Conservation (phyloP, 1,140 invertebrate species). For the Antheraea mylitta region DNA sequence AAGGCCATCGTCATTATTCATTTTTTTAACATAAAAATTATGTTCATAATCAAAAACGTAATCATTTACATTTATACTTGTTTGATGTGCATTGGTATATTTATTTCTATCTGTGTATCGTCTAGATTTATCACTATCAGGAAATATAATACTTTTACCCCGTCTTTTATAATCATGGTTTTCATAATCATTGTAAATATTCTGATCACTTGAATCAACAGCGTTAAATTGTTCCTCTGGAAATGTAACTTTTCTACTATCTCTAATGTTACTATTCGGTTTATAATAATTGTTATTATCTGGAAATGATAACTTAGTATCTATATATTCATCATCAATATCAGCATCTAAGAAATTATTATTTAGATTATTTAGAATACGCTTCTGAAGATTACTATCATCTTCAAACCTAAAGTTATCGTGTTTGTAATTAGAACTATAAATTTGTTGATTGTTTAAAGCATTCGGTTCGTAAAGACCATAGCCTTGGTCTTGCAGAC, state of each 20-base stretch:
- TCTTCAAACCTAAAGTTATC: constrained; percentile 19
- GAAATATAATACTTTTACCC: constrained; percentile 36
- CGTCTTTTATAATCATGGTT: constrained; percentile 32
- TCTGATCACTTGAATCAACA: constrained; percentile 11
- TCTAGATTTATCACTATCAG: constrained; percentile 17
- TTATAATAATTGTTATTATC: constrained; percentile 17
- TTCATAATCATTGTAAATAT: constrained; percentile 19
- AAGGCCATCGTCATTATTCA: constrained; percentile 27
- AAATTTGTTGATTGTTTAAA: background rate
- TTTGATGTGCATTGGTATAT: constrained; percentile 17
- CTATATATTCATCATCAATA: constrained; percentile 7
- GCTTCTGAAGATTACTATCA: constrained; percentile 12
- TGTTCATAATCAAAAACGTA: constrained; percentile 24
- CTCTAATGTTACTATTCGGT: background rate
- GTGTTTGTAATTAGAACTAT: constrained; percentile 20
- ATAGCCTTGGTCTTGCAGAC: constrained; percentile 10
- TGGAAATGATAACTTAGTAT: constrained; percentile 23
- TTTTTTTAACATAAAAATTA: constrained; percentile 23
- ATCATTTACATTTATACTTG: constrained; percentile 14
- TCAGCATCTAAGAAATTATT: constrained; percentile 4
- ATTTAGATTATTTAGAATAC: constrained; percentile 8
- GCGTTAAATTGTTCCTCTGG: constrained; percentile 19
- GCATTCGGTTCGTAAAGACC: background rate
- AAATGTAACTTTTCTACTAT: constrained; percentile 19
- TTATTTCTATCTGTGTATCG: constrained; percentile 17